Percentiles rank a stretch among this genome's conserved stretches.
phyloP scores from a whole-genome alignment of 1,140 invertebrate species.

The Diploscapter pachys region DNA sequence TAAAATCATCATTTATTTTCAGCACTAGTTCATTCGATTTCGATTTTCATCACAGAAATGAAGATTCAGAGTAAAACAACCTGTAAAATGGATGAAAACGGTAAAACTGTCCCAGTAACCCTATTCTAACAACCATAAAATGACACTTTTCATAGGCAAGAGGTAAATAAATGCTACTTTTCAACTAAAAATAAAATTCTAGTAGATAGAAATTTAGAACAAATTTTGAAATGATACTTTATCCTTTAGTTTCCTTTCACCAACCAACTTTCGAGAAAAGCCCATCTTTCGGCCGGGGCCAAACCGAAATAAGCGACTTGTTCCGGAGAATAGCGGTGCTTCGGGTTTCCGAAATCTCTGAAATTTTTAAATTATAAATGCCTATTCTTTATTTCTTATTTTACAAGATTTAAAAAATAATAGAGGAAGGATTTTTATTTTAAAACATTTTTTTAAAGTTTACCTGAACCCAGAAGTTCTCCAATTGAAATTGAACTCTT shows the following conservation, averaged over 20 bases:
- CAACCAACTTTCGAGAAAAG: constrained; percentile 36
- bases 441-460: not conserved
- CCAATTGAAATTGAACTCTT: constrained; percentile 42
- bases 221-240: not conserved
- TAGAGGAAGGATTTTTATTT: too few relatives aligned
- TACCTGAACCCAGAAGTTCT: constrained; percentile 34
- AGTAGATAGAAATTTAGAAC: not conserved
- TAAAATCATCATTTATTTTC: too few relatives aligned
- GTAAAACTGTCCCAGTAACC: too few relatives aligned
- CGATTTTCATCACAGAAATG: too few relatives aligned
- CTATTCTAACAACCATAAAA: too few relatives aligned
- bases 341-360: constrained; percentile 40
- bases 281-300: constrained; percentile 40
- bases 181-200: not conserved
- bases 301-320: constrained; percentile 37
- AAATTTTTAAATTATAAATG: not conserved
- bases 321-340: constrained; percentile 32
- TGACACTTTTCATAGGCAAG: not conserved
- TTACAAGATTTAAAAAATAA: too few relatives aligned
- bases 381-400: too few relatives aligned
- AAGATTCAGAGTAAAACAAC: too few relatives aligned
- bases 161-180: not conserved
- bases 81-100: too few relatives aligned
- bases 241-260: constrained; percentile 2
- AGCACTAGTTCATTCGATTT: too few relatives aligned